Evolutionary conservation across 2,113 vertebrate genomes (phyloP), one percentile per base, ranked within the genome.

Genomic region (Pipra filicauda): DNA sequence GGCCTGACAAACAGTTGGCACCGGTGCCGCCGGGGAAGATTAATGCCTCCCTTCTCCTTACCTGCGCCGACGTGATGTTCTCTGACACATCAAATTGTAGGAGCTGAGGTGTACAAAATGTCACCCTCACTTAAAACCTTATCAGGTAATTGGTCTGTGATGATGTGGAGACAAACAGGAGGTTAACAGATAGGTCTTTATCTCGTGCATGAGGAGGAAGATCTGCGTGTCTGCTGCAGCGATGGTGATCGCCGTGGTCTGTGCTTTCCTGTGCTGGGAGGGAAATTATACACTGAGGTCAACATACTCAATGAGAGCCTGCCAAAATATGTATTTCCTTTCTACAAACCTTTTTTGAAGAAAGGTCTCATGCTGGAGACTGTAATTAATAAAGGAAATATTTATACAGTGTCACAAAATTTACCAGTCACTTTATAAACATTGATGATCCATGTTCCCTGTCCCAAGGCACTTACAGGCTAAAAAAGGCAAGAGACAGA

Each of bases 281-380:
- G 91, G 93, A 64, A 95, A 87, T 72, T 17, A 11, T 31, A 81
- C 78, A 65, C 13, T 0, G 66, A 93, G 88, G 86, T 94, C 95
- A 95, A 43, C 66, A 35, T 12, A 16, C 76, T 79, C 23, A 4
- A 2, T 0, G 31, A 93, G 86, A 93, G 84, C 89, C 93, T 96
- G 92, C 96, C 93, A 96, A 95, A 96, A 96, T 91, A 96, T 89
- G 86, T 93, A 94, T 96, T 96, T 96, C 95, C 96, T 97, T 75
- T 96, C 88, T 58, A 41, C 67, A 86, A 52, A 91, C 86, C 93
- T 91, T 94, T 95, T 93, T 75, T 84, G 92, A 95, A 97, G 86
- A 87, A 89, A 77, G 79, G 80, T 66, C 66, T 93, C 71, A n/a
- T 78, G 88, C 91, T 69, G 54, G 85, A 91, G 92, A 62, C 92